Base-by-base conservation (phyloP, 2,888 invertebrate species). In the Tanypteryx hageni region DNA sequence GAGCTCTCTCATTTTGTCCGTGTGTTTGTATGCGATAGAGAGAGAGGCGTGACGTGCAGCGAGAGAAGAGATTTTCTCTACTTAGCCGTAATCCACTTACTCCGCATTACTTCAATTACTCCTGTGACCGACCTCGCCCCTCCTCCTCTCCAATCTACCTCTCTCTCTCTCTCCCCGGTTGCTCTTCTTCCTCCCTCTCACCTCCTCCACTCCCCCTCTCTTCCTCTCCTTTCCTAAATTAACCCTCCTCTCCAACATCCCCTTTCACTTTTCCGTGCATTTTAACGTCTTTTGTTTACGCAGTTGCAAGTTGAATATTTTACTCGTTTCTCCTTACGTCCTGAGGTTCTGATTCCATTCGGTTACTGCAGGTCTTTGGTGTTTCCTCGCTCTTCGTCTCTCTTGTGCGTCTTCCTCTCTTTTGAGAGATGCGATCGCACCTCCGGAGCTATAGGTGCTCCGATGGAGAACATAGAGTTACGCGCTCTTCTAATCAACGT, bases 81-180 rank as follows among this genome's bases (percentile, higher is more conserved):
- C 86, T 61, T 27, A 22, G 61, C 61, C 59, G 86, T 61, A 59
- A 86, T 86, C 61, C 86, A 86, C 86, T 86, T 61, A 27, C 31
- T 31, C 31, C 27, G 61, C 16, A 86, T 86, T 86, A 61, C 57
- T 86, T 86, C 86, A 86, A 86, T 86, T 86, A 86, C 59, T 86
- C 31, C 27, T 31, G 86, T 31, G 86, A 86, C 59, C 22, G 22
- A 58, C 86, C 27, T 22, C 14, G 57, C 59, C 22, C 64, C 85
- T 22, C 85, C 85, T 10, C 58, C 58, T 56, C 56, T 56, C 7
- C 57, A 58, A 0, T 59, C 27, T 9, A 1, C 5, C 44, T 44
- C 1, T 5, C 44, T 44, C 44, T 44, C 44, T 44, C 44, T 44
- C 44, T 44, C 5, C 44, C 44, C 44, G 3, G 1, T 44, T 44